Evolutionary conservation across 2,113 vertebrate species (phyloP).

Genomic region (Tachysurus vachellii): DNA sequence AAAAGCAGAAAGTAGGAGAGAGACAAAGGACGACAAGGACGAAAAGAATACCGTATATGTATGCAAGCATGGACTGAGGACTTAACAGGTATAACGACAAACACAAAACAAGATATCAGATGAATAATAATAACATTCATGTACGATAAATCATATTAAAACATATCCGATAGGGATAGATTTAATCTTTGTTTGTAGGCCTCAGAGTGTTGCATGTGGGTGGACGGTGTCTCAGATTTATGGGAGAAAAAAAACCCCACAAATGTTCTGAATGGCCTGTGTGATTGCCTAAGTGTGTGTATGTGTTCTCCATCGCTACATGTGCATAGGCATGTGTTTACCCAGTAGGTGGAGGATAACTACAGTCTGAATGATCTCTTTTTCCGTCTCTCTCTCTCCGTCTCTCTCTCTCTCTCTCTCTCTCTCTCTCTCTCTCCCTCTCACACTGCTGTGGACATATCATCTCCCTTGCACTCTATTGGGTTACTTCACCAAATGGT

Average conservation of each 20-base stretch:
- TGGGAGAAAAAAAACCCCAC: constrained; percentile 45
- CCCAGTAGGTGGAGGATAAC: constrained; percentile 27
- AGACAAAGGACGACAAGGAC: neutral
- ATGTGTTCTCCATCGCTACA: constrained; percentile 49
- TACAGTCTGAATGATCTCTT: constrained; percentile 33
- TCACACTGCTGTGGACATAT: constrained; percentile 47
- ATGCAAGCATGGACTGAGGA: neutral
- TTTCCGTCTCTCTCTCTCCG: constrained; percentile 1
- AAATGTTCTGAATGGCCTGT: constrained; percentile 61
- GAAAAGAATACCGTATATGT: neutral
- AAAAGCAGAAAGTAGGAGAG: neutral
- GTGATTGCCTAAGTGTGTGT: neutral
- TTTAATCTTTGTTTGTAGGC: constrained; percentile 40
- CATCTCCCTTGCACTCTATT: constrained; percentile 61
- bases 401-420: constrained; percentile 9
- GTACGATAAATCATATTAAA: constrained; percentile 9
- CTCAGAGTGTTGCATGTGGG: constrained; percentile 65
- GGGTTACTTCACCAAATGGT: constrained; percentile 72
- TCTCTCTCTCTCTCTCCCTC: constrained; percentile 23
- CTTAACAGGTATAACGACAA: neutral
- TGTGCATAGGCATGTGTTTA: constrained; percentile 42
- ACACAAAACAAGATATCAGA: neutral
- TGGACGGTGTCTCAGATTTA: constrained; percentile 73
- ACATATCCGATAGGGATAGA: neutral
- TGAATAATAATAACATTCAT: constrained; percentile 13